Evolutionary conservation across 2,888 invertebrate genomes (phyloP).

Genomic region (Molorchus minor): DNA sequence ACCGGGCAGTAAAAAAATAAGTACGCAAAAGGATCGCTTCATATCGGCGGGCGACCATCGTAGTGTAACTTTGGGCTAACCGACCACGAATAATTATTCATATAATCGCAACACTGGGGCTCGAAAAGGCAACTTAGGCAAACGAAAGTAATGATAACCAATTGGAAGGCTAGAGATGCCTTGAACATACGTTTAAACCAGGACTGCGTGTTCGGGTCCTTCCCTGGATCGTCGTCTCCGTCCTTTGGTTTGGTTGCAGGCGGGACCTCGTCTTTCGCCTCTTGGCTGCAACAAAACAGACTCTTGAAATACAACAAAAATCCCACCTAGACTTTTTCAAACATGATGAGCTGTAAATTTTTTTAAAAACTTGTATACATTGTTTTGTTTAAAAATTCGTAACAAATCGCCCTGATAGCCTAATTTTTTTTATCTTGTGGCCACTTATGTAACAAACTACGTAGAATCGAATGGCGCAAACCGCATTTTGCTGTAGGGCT

Average conservation of each 20-base stretch:
- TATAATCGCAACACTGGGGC: constrained; percentile 80
- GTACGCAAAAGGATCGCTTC: constrained; percentile 55
- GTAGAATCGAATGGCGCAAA: too few species aligned
- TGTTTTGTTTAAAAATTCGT: too few species aligned
- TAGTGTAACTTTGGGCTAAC: constrained; percentile 84
- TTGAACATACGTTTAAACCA: constrained; percentile 78
- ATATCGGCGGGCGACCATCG: constrained; percentile 83
- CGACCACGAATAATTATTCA: constrained; percentile 79
- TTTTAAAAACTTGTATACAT: too few species aligned
- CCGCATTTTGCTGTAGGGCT: too few species aligned
- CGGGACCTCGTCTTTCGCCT: constrained; percentile 37
- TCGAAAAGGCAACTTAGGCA: constrained; percentile 79
- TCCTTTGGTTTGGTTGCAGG: constrained; percentile 53
- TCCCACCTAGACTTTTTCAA: too few species aligned
- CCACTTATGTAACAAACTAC: too few species aligned
- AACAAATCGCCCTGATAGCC: too few species aligned
- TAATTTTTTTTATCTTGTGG: too few species aligned
- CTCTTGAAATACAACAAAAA: background rate
- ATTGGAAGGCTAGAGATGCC: constrained; percentile 80
- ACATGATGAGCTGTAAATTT: too few species aligned
- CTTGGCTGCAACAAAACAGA: constrained; percentile 52
- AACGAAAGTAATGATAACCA: constrained; percentile 77
- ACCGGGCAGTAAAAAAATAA: constrained; percentile 21
- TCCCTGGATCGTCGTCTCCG: constrained; percentile 68
- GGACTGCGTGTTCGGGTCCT: constrained; percentile 62